Evolutionary conservation across 2,797 vertebrate genomes (phyloP), one percentile per base, ranked within the genome.

Genomic region (Argya squamiceps): DNA sequence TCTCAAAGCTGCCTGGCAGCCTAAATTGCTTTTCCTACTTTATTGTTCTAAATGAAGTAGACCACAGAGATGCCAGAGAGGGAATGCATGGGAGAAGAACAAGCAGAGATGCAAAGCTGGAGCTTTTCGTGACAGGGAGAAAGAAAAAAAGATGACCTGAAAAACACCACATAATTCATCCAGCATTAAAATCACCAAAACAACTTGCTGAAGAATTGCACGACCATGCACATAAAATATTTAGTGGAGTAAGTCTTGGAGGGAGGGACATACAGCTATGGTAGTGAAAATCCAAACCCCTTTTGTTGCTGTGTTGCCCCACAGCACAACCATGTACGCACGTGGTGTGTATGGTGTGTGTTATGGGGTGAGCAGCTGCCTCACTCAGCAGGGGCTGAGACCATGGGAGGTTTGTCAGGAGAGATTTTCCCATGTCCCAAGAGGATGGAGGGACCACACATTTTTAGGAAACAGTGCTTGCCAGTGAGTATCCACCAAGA

Each of bases 291-390:
- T 63, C 19, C 80, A 62, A 70, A 29, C 4, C 15, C 6, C 21
- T 73, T 62, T 62, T 58, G 24, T 30, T 43, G 55, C 36, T 24
- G 14, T 12, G 2, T 10, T 3, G 2, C 27, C 19, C 18, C 6
- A 8, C 22, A 36, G 20, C 24, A 29, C 0, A 0, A 60, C 30
- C 20, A 10, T 3, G 2, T 23, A 23, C 14, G 52, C 22, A 5
- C 0, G 4, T 6, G 4, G 20, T 24, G 5, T 20, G 27, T 20
- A 7, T 20, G 69, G 43, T 13, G n/a, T 50, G 43, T 23, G 10
- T 1, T 47, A 49, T 1, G 3, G 29, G 65, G 17, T 7, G 14
- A 81, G 78, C 3, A 29, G 46, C 29, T 52, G 22, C 41, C n/a
- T 62, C 1, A 1, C 10, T 9, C 32, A 50, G n/a, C 24, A 47